A percentile compares a stretch with the other conserved stretches of the same genome.
Conservation (phyloP, 2,113 vertebrate genomes). For the Pseudorectes ferrugineus region DNA sequence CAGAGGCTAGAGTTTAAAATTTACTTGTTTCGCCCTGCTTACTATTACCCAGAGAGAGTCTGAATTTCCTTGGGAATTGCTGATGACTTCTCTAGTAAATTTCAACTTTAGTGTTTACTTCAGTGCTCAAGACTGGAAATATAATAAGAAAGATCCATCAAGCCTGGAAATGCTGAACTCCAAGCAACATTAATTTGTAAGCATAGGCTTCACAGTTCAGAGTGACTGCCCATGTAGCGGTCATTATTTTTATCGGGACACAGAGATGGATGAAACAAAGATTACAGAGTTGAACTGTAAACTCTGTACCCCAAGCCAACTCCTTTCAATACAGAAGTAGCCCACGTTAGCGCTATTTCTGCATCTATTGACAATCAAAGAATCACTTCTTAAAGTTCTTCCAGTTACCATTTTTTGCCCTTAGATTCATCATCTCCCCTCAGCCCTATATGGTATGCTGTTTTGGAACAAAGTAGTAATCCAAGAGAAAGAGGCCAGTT, state of each 20-base stretch:
- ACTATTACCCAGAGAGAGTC: neutral
- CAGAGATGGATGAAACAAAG: neutral
- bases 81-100: neutral
- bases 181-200: neutral
- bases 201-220: neutral
- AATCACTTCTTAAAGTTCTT: neutral
- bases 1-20: neutral
- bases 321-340: neutral
- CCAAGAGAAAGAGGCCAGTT: neutral
- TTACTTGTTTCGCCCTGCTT: neutral
- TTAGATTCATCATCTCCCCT: neutral
- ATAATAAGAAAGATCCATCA: neutral
- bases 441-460: too few species aligned
- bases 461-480: neutral
- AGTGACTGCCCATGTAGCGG: neutral
- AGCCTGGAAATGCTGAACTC: neutral
- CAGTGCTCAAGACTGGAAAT: neutral
- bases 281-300: neutral
- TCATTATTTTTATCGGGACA: neutral
- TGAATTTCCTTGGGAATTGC: neutral
- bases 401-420: fast-evolving
- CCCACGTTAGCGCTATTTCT: neutral
- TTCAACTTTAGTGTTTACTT: neutral
- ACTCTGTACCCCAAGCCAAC: neutral
- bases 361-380: neutral